Percentiles rank a stretch among this genome's conserved stretches.
Conservation (phyloP, 2,113 vertebrate genomes). For the Ornithorhynchus anatinus region DNA sequence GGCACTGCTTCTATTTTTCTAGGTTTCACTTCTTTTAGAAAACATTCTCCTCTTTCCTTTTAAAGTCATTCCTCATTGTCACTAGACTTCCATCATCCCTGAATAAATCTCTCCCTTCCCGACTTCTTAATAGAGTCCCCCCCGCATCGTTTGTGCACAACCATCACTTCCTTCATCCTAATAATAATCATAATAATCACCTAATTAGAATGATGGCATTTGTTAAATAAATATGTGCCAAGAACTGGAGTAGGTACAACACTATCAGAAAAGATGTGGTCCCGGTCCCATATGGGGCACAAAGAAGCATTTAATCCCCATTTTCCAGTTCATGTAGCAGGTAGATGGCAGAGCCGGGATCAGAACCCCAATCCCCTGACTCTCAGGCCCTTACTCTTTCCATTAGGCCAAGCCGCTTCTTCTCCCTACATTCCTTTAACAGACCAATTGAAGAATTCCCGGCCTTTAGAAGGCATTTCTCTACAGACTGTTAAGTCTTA, state of each 20-base stretch:
- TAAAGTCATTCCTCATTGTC: background rate
- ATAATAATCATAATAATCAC: too few relatives aligned
- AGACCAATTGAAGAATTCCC: background rate
- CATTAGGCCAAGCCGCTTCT: too few relatives aligned
- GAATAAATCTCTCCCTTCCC: background rate
- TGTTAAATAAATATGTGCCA: too few relatives aligned
- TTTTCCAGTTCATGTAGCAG: too few relatives aligned
- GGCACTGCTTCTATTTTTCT: background rate
- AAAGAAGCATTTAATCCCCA: too few relatives aligned
- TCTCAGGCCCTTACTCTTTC: too few relatives aligned
- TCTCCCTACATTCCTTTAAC: background rate
- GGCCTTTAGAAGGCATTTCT: background rate
- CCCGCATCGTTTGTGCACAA: background rate
- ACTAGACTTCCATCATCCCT: background rate
- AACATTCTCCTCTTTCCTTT: background rate
- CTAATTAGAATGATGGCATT: too few relatives aligned
- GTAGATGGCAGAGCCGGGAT: too few relatives aligned
- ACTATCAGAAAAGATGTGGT: too few relatives aligned
- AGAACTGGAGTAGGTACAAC: too few relatives aligned
- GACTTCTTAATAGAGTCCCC: background rate
- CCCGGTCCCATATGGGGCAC: too few relatives aligned
- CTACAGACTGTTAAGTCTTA: background rate
- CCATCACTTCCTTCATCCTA: background rate
- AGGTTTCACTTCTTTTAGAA: background rate
- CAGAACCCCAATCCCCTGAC: too few relatives aligned